Conservation (phyloP, 2,797 vertebrate species). For the Phyllotis vaccarum region DNA sequence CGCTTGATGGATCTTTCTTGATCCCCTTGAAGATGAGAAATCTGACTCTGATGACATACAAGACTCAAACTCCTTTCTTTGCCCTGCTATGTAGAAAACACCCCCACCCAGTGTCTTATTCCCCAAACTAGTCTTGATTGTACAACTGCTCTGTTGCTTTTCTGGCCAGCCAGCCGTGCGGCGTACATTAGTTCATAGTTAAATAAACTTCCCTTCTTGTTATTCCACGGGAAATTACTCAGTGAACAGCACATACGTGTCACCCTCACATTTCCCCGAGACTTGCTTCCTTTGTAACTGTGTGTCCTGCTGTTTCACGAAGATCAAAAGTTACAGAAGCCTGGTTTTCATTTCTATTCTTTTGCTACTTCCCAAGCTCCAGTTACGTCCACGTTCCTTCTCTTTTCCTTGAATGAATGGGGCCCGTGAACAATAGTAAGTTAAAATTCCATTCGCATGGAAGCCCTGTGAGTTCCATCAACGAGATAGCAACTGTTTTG, state of each 20-base stretch:
- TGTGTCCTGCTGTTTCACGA: slow-evolving; percentile 64
- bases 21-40: background rate
- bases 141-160: slow-evolving; percentile 37
- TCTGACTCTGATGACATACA: background rate
- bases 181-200: slow-evolving; percentile 76
- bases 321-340: slow-evolving; percentile 71
- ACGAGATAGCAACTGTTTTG: background rate
- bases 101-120: background rate
- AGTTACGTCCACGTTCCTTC: slow-evolving; percentile 58
- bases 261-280: slow-evolving; percentile 68
- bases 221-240: slow-evolving; percentile 77
- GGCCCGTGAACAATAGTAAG: background rate
- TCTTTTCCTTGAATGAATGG: background rate
- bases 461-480: background rate
- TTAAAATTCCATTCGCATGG: background rate
- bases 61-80: background rate
- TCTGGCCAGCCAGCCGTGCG: slow-evolving; percentile 72
- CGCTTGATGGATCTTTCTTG: too few species aligned
- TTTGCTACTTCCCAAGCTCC: slow-evolving; percentile 66
- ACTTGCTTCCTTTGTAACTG: slow-evolving; percentile 62
- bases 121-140: slow-evolving; percentile 12
- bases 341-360: slow-evolving; percentile 68
- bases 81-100: background rate
- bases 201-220: slow-evolving; percentile 76
- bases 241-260: slow-evolving; percentile 65